Evolutionary conservation across 1,140 invertebrate genomes (phyloP).

Genomic region (Platyura marginata): DNA sequence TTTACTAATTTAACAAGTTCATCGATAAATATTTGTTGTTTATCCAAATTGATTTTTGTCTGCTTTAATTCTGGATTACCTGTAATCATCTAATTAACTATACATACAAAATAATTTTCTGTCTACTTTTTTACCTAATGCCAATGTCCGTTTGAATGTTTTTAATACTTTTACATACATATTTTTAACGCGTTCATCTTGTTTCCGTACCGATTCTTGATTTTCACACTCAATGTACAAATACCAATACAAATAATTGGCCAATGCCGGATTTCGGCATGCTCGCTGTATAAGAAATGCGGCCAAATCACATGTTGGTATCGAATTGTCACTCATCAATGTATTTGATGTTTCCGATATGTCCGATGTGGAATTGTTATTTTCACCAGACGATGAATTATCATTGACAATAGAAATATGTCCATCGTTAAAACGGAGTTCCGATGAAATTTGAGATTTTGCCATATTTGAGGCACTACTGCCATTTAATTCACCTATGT

Average conservation of each 20-base stretch:
- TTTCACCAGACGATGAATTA: background rate
- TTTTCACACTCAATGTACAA: conserved; percentile 85
- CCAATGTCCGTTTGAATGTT: conserved; percentile 35
- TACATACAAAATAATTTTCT: too few species aligned
- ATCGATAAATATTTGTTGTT: conserved; percentile 82
- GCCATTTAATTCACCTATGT: too few species aligned
- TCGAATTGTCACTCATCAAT: conserved; percentile 34
- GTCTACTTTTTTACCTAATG: conserved; percentile 1
- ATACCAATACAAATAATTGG: conserved; percentile 98
- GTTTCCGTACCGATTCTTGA: conserved; percentile 42
- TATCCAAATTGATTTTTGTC: conserved; percentile 45
- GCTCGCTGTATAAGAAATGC: conserved; percentile 82
- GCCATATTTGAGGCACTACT: too few species aligned
- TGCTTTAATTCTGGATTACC: conserved; percentile 49
- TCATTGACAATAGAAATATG: too few species aligned
- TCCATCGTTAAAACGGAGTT: too few species aligned
- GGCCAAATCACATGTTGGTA: conserved; percentile 47
- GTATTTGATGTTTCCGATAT: conserved; percentile 25
- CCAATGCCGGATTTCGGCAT: conserved; percentile 70
- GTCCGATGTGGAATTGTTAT: background rate
- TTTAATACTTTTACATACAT: conserved; percentile 85
- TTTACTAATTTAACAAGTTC: conserved; percentile 82
- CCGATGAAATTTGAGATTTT: too few species aligned
- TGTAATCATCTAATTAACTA: conserved; percentile 10
- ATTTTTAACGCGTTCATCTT: conserved; percentile 51